These are phyloP conservation scores for Cyclophora albipunctata DNA, from an alignment of 2,888 invertebrate species.

Conservation along the genomic window DNA sequence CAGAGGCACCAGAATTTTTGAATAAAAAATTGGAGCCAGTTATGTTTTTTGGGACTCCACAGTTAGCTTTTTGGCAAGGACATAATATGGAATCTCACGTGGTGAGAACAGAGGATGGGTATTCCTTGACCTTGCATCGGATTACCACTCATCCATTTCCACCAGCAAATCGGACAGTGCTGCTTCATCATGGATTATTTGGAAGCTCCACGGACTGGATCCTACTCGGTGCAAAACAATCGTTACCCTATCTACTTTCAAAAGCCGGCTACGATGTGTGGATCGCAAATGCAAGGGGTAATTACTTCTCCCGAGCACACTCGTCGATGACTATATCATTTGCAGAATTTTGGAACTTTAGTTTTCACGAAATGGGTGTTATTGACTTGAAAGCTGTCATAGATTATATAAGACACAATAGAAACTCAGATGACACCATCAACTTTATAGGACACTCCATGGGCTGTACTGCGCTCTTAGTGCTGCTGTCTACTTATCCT, in stretches of 20 bases:
- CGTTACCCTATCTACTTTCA: conserved; percentile 65
- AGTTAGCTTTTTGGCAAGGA: conserved; percentile 44
- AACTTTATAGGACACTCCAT: conserved; percentile 56
- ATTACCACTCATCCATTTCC: conserved; percentile 7
- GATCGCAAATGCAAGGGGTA: conserved; percentile 71
- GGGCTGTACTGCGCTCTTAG: conserved; percentile 50
- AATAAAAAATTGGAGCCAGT: conserved; percentile 30
- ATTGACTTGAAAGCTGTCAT: conserved; percentile 47
- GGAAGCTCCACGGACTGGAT: conserved; percentile 63
- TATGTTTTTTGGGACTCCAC: conserved; percentile 38
- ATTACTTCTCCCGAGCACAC: conserved; percentile 50
- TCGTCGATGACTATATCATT: conserved; percentile 25
- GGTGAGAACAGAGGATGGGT: conserved; percentile 46
- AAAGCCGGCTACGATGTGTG: conserved; percentile 76
- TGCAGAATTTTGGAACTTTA: conserved; percentile 45
- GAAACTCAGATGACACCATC: conserved; percentile 32
- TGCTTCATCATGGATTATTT: conserved; percentile 53
- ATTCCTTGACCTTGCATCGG: conserved; percentile 47
- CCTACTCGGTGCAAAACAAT: conserved; percentile 43
- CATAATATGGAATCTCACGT: conserved; percentile 42
- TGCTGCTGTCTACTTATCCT: conserved; percentile 40
- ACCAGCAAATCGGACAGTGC: conserved; percentile 29
- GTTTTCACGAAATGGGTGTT: conserved; percentile 54
- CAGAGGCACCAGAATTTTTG: conserved; percentile 19
- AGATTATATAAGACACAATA: conserved; percentile 39